Evolutionary conservation across 2,113 vertebrate genomes (phyloP), one percentile per base, ranked within the genome.

Genomic region (Vulpes lagopus): DNA sequence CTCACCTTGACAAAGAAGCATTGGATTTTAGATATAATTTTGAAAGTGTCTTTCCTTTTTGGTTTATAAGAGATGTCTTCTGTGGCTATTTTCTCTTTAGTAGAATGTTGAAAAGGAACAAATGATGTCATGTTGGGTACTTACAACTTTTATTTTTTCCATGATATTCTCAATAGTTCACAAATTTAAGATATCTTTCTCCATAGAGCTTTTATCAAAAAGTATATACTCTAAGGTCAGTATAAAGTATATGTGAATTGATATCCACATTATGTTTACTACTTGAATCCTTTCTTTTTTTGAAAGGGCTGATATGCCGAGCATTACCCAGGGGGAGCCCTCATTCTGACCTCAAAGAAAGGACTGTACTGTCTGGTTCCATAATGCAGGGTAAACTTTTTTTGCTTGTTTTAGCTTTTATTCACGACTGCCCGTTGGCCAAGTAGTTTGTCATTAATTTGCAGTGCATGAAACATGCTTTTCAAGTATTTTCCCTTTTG

Each of bases 311-410:
- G 98, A 99, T 99, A 95, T 99, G 99, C 98, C 99, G 99, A 96
- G 99, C 99, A 1, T 95, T 99, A 95, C 99, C 99, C 43, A 99
- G 99, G 97, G 99, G 99, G 12, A 99, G 99, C 92, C 98, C 99
- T 82, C 99, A 99, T 96, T 98, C 99, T 51, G 99, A 99, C 79
- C 98, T 99, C 3, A 99, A 99, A 96, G 99, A 99, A 86, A 99
- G 99, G 96, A 98, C 99, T 3, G 98, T 99, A 87, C 98, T 99
- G n/a, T 98, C 99, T 92, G 99, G 99, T 85, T 99, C 99, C 86
- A 99, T 99, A 97, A 99, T 99, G 99, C 99, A 99, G 98, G 99
- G 99, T 99, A 98, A 95, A 79, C 8, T 92, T 74, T 57, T 19
- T 57, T 19, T 53, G 60, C 11, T 79, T 65, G 0, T 85, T 96